Conservation (phyloP, 2,113 vertebrate genomes). For the Nothobranchius furzeri region DNA sequence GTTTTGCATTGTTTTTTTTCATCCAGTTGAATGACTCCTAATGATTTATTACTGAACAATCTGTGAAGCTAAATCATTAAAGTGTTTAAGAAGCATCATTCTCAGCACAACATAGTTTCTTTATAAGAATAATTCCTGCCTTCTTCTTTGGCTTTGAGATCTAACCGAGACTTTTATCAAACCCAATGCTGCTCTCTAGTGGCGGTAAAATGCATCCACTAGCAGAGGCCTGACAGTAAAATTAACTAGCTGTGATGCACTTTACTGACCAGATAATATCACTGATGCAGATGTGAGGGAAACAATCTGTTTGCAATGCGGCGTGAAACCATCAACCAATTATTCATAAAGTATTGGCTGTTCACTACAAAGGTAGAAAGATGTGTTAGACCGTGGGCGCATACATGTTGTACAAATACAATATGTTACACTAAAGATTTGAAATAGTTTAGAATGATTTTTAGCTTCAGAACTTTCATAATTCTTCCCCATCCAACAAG, state of each 20-base stretch:
- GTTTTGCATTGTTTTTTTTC: no score
- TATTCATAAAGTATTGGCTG: background rate
- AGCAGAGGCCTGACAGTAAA: slow-evolving; percentile 3
- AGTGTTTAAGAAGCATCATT: no score
- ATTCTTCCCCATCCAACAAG: no score
- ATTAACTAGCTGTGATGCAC: background rate
- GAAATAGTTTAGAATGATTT: no score
- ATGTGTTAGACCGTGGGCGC: no score
- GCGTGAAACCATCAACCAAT: background rate
- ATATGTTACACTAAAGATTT: no score
- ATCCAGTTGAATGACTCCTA: background rate
- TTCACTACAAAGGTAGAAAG: no score
- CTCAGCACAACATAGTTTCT: background rate
- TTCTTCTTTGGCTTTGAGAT: background rate
- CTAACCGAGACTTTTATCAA: background rate
- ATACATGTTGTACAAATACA: no score
- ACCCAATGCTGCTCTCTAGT: slow-evolving; percentile 72
- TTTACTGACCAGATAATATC: slow-evolving; percentile 4
- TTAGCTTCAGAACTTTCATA: no score
- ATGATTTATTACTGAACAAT: background rate
- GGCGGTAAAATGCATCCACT: background rate
- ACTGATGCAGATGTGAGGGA: background rate
- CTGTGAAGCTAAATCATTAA: background rate
- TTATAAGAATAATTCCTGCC: background rate
- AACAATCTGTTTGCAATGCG: background rate